Evolutionary conservation across 1,140 invertebrate genomes (phyloP).

Genomic region (Limonius californicus): DNA sequence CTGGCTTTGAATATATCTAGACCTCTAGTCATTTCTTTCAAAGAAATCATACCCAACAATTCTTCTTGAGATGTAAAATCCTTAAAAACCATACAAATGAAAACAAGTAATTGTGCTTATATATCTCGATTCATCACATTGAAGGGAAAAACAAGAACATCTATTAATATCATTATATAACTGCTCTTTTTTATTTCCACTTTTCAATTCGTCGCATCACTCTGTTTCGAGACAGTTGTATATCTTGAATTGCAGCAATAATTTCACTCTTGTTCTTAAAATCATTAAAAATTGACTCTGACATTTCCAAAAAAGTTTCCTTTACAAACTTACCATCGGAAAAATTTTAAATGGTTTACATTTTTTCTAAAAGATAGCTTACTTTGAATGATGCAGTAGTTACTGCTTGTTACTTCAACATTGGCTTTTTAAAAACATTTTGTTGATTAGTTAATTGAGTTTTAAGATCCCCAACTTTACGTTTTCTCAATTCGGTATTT

Average conservation of each 20-base stretch:
- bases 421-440: constrained; percentile 34
- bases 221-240: constrained; percentile 26
- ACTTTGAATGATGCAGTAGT: constrained; percentile 36
- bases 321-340: constrained; percentile 36
- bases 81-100: constrained; percentile 39
- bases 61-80: constrained; percentile 41
- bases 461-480: constrained; percentile 35
- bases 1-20: constrained; percentile 39
- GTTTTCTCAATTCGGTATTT: constrained; percentile 39
- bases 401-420: constrained; percentile 28
- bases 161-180: constrained; percentile 29
- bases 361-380: constrained; percentile 36
- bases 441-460: constrained; percentile 31
- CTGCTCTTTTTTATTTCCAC: constrained; percentile 30
- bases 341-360: constrained; percentile 36
- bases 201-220: constrained; percentile 30
- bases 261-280: constrained; percentile 33
- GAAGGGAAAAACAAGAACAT: constrained; percentile 34
- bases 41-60: constrained; percentile 38
- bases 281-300: constrained; percentile 28
- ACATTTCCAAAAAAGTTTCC: constrained; percentile 27
- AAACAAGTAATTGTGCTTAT: constrained; percentile 34
- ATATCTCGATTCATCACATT: constrained; percentile 34
- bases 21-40: constrained; percentile 38
- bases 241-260: constrained; percentile 23